Evolutionary conservation across 2,797 vertebrate species (phyloP).

Genomic region (Orientallactaga sibirica): DNA sequence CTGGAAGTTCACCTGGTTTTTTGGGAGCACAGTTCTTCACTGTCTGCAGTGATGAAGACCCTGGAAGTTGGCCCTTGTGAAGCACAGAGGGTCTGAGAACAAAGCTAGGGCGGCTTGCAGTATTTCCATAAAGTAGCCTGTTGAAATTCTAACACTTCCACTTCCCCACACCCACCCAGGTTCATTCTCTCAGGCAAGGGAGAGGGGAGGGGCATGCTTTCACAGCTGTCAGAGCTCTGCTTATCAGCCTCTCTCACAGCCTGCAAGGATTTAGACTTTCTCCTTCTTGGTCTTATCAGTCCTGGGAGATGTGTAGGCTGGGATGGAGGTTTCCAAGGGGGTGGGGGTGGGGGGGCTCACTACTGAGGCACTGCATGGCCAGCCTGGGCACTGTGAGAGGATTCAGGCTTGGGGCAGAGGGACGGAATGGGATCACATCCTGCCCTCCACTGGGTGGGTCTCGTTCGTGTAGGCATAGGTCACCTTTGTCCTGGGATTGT

Average conservation of each 20-base stretch:
- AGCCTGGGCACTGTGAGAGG: no score
- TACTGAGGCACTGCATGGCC: background rate
- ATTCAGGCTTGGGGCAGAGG: background rate
- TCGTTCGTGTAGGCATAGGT: background rate
- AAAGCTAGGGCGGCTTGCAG: background rate
- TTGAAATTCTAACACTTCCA: background rate
- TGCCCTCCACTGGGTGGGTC: rapidly evolving
- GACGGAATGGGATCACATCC: background rate
- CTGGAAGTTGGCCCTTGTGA: rapidly evolving
- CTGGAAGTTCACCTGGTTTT: background rate
- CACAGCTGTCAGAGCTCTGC: background rate
- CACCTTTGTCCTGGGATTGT: background rate
- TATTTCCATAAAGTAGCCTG: background rate
- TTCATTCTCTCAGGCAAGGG: conserved; percentile 24
- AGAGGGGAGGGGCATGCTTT: background rate
- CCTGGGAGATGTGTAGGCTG: rapidly evolving
- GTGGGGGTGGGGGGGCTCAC: background rate
- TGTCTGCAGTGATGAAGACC: background rate
- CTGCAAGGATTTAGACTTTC: conserved; percentile 59
- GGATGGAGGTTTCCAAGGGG: background rate
- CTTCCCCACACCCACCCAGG: background rate
- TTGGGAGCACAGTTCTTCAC: background rate
- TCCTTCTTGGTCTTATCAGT: conserved; percentile 41
- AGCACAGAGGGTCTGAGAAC: background rate
- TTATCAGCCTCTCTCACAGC: conserved; percentile 70